phyloP scores from a whole-genome alignment of 2,888 invertebrate species.

The Synergus laeviventris region DNA sequence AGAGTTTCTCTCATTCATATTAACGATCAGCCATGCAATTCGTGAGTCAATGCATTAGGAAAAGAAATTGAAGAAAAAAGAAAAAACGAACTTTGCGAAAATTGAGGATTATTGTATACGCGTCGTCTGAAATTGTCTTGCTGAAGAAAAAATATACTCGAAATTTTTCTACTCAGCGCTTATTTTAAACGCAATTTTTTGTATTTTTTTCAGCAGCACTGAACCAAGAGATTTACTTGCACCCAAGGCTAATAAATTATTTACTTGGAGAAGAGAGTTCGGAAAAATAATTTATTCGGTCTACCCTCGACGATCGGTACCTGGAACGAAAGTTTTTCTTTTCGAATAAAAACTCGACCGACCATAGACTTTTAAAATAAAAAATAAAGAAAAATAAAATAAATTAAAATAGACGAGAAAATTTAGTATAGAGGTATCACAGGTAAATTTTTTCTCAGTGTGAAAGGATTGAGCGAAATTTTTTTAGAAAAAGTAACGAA shows the following conservation, averaged over 20 bases:
- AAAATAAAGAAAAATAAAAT: slow-evolving; percentile 43
- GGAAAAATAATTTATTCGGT: slow-evolving; percentile 35
- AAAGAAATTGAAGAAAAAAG: neutral
- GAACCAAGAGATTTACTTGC: slow-evolving; percentile 39
- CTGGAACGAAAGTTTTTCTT: slow-evolving; percentile 35
- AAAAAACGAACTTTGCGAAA: neutral
- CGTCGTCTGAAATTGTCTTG: slow-evolving; percentile 29
- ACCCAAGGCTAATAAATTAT: slow-evolving; percentile 41
- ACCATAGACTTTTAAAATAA: slow-evolving; percentile 50
- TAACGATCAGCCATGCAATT: slow-evolving; percentile 7
- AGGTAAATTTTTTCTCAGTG: slow-evolving; percentile 41
- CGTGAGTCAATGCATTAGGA: slow-evolving; percentile 1
- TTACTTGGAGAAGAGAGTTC: slow-evolving; percentile 30
- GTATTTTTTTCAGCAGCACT: slow-evolving; percentile 38
- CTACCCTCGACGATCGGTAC: slow-evolving; percentile 35
- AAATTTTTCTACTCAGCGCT: slow-evolving; percentile 53
- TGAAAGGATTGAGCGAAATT: slow-evolving; percentile 47
- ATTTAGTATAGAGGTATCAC: slow-evolving; percentile 39
- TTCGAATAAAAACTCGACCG: slow-evolving; percentile 32
- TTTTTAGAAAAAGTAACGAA: slow-evolving; percentile 50
- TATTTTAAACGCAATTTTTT: slow-evolving; percentile 34
- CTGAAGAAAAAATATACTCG: slow-evolving; percentile 42
- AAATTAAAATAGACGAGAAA: slow-evolving; percentile 30
- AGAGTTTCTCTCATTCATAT: slow-evolving; percentile 7
- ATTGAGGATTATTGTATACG: slow-evolving; percentile 5